Evolutionary conservation across 1,140 invertebrate genomes (phyloP).

Genomic region (Drosophila lini): DNA sequence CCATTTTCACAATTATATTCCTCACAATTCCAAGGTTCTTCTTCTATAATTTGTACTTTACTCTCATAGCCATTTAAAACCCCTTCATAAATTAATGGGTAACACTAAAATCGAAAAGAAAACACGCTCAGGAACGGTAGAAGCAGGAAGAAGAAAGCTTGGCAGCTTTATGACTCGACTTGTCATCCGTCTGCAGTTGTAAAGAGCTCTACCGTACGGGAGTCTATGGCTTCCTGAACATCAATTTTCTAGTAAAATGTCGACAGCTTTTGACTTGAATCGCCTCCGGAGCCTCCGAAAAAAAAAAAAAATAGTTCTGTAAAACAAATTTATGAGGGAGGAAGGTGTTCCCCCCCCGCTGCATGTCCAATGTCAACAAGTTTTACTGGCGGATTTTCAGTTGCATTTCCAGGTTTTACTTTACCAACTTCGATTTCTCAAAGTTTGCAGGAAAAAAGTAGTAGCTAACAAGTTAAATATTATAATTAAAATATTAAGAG

Average conservation of each 20-base stretch:
- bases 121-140: slow-evolving; percentile 19
- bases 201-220: slow-evolving; percentile 24
- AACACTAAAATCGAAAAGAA: neutral
- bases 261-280: slow-evolving; percentile 46
- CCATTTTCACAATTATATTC: neutral
- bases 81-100: slow-evolving; percentile 26
- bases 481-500: neutral
- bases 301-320: slow-evolving; percentile 20
- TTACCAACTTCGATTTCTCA: neutral
- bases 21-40: neutral
- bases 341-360: slow-evolving; percentile 18
- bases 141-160: slow-evolving; percentile 39
- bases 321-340: slow-evolving; percentile 21
- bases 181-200: slow-evolving; percentile 32
- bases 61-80: neutral
- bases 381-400: slow-evolving; percentile 23
- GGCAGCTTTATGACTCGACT: slow-evolving; percentile 46
- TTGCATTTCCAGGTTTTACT: slow-evolving; percentile 8
- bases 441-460: neutral
- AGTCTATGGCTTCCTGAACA: slow-evolving; percentile 53
- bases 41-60: neutral
- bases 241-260: slow-evolving; percentile 49
- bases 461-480: neutral
- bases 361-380: slow-evolving; percentile 53
- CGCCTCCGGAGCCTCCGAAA: slow-evolving; percentile 13